phyloP scores from a whole-genome alignment of 2,113 vertebrate species.

The Tachysurus vachellii region DNA sequence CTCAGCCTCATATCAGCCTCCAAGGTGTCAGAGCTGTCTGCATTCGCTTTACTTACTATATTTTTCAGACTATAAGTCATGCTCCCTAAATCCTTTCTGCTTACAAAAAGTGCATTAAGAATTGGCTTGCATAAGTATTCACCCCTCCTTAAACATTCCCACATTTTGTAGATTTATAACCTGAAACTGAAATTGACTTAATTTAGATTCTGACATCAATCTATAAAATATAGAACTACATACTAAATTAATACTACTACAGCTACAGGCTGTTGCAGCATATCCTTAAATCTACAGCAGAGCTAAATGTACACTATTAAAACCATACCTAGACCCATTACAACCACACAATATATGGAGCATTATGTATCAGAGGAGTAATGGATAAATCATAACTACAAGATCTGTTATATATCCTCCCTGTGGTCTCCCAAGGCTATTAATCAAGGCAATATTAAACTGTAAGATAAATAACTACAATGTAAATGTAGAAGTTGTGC shows the following conservation, averaged over 20 bases:
- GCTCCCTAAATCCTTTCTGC: not conserved
- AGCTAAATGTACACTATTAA: not conserved
- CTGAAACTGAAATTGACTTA: not conserved
- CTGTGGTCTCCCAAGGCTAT: not conserved
- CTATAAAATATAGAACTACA: not conserved
- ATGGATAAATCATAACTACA: not conserved
- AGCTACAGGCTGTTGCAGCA: no score
- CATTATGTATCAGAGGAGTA: not conserved
- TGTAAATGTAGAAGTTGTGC: not conserved
- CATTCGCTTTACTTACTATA: not conserved
- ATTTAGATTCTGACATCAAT: no score
- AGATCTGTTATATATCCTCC: not conserved
- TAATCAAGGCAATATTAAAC: not conserved
- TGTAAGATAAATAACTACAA: not conserved
- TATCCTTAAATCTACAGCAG: not conserved
- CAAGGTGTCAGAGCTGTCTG: not conserved
- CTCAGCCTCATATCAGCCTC: not conserved
- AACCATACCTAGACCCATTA: not conserved
- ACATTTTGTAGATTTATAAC: not conserved
- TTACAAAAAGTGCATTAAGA: not conserved
- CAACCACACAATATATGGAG: not conserved
- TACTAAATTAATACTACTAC: no score
- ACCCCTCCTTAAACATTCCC: not conserved
- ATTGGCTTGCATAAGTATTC: not conserved
- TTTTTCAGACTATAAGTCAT: conserved; percentile 1